Conservation (phyloP, 2,888 invertebrate genomes). For the Timema podura region DNA sequence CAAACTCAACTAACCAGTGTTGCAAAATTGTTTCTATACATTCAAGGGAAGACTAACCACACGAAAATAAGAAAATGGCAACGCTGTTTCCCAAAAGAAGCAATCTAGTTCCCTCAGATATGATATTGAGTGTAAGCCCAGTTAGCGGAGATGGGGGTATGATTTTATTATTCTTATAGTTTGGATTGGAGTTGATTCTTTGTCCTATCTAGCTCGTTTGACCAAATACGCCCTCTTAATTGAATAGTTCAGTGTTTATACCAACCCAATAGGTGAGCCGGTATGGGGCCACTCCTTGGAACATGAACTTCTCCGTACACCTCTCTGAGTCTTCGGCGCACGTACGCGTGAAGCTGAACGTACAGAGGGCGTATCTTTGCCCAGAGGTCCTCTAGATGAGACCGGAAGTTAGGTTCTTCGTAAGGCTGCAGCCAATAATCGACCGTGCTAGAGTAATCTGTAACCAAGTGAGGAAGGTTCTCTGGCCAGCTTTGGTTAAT, state of each 20-base stretch:
- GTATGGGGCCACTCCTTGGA: constrained; percentile 65
- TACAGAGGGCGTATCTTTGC: constrained; percentile 75
- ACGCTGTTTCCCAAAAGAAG: too few species aligned
- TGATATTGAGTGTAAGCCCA: too few species aligned
- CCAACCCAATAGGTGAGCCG: constrained; percentile 69
- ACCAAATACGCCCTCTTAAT: too few species aligned
- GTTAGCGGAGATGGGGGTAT: neutral
- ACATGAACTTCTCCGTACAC: constrained; percentile 66
- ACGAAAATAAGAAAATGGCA: too few species aligned
- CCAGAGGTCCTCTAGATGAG: constrained; percentile 65
- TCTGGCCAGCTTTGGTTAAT: neutral
- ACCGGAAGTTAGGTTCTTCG: constrained; percentile 64
- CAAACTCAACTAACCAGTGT: too few species aligned
- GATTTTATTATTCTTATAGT: too few species aligned
- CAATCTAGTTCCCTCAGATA: too few species aligned
- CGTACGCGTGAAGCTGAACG: constrained; percentile 76
- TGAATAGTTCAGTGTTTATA: too few species aligned
- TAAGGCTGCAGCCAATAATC: constrained; percentile 68
- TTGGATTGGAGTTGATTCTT: too few species aligned
- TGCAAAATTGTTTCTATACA: too few species aligned
- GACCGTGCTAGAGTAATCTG: constrained; percentile 65
- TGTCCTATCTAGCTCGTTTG: too few species aligned
- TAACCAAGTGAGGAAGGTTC: constrained; percentile 15
- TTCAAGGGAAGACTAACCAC: too few species aligned
- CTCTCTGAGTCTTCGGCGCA: constrained; percentile 63